phyloP scores from a whole-genome alignment of 2,113 vertebrate genomes.

The Oreochromis spilurus region DNA sequence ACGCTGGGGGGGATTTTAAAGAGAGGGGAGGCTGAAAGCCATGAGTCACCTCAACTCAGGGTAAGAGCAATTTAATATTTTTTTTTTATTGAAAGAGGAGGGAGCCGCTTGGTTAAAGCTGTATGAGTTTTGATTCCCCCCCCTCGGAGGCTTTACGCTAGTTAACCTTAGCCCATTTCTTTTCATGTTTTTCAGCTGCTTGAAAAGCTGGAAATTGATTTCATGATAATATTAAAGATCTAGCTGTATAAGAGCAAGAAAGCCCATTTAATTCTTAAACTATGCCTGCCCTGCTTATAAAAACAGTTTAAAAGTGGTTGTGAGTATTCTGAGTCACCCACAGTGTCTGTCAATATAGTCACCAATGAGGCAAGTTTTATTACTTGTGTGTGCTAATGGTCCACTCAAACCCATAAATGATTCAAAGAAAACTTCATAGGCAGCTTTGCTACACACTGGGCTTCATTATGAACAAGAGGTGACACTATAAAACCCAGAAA shows the following conservation, averaged over 20 bases:
- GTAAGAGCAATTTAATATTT: slow-evolving; percentile 60
- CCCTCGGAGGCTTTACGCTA: not conserved
- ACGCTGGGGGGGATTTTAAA: not conserved
- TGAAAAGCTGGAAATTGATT: not conserved
- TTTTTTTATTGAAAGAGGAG: not conserved
- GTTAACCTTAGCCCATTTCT: not conserved
- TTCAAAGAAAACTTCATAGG: not conserved
- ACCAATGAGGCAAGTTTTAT: not conserved
- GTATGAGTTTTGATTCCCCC: not conserved
- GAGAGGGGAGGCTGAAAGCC: slow-evolving; percentile 41
- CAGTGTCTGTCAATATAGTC: not conserved
- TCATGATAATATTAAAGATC: not conserved
- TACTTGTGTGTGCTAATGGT: not conserved
- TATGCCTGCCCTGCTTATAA: not conserved
- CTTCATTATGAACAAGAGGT: not conserved
- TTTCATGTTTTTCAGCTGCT: not conserved
- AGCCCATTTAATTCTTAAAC: not conserved
- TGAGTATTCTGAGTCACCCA: not conserved
- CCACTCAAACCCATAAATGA: not conserved
- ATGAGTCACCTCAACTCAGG: slow-evolving; percentile 80
- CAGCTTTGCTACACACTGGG: not conserved
- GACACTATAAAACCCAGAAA: not conserved
- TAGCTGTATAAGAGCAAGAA: not conserved
- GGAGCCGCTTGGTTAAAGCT: not conserved
- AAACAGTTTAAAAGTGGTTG: not conserved